Percentiles rank a stretch among this genome's conserved stretches.
Conservation (phyloP, 1,140 invertebrate genomes). For the Drosophila leontia region DNA sequence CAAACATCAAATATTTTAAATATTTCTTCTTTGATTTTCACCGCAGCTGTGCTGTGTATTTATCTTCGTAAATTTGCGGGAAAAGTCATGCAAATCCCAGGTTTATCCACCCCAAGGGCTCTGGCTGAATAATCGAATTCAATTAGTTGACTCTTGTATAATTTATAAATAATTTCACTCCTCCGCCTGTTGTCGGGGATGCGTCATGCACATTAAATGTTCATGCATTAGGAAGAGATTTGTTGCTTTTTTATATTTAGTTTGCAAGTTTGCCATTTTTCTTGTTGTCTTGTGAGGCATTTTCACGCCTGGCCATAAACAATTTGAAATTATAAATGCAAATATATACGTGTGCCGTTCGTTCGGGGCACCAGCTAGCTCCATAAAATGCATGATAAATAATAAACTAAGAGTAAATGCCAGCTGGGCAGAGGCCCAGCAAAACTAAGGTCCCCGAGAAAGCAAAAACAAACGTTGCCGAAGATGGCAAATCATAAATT, state of each 20-base stretch:
- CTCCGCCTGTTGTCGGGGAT: slow-evolving; percentile 23
- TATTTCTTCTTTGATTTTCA: slow-evolving; percentile 15
- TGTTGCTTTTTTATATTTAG: slow-evolving; percentile 24
- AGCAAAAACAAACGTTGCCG: slow-evolving; percentile 22
- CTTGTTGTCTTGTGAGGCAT: slow-evolving; percentile 47
- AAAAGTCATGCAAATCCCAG: slow-evolving; percentile 27
- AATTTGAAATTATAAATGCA: slow-evolving; percentile 63
- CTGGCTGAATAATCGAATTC: slow-evolving; percentile 42
- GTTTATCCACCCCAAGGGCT: slow-evolving; percentile 25
- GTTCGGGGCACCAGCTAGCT: slow-evolving; percentile 13
- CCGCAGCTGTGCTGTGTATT: slow-evolving; percentile 19
- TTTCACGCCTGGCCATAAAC: slow-evolving; percentile 57
- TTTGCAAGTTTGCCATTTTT: slow-evolving; percentile 26
- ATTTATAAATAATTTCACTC: slow-evolving; percentile 38
- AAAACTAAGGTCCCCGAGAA: slow-evolving; percentile 27
- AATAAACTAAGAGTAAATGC: slow-evolving; percentile 54
- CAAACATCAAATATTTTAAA: slow-evolving; percentile 30
- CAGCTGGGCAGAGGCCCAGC: slow-evolving; percentile 34
- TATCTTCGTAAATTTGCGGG: slow-evolving; percentile 18
- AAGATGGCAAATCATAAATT: slow-evolving; percentile 61
- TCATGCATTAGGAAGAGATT: slow-evolving; percentile 51
- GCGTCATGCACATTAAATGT: slow-evolving; percentile 46
- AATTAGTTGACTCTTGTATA: slow-evolving; percentile 37
- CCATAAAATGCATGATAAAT: slow-evolving; percentile 64
- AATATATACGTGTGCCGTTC: slow-evolving; percentile 51